Evolutionary conservation across 35 echinoderm and acorn worm species (phyloP).

Genomic region (Acanthaster planci): DNA sequence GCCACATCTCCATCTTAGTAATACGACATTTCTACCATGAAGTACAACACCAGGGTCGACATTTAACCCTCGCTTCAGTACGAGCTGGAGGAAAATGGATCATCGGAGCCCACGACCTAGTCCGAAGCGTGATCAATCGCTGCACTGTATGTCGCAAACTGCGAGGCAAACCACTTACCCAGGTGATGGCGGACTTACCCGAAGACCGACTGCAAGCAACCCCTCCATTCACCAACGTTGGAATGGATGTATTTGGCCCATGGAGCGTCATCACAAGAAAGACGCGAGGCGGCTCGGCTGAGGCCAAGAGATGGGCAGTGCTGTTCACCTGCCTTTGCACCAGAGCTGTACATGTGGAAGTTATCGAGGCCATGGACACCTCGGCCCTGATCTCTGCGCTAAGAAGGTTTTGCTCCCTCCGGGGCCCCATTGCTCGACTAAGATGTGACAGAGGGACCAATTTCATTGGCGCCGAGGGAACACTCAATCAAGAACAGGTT

Average conservation of each 20-base stretch:
- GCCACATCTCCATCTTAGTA: background rate
- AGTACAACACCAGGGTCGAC: conserved; percentile 10
- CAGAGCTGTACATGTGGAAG: conserved; percentile 1
- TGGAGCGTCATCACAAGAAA: conserved; percentile 38
- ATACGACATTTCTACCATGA: background rate
- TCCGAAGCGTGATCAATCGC: background rate
- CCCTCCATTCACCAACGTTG: conserved; percentile 45
- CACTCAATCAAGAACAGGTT: background rate
- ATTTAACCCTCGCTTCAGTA: background rate
- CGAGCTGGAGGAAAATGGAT: background rate
- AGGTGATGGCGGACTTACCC: background rate
- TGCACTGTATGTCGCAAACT: background rate
- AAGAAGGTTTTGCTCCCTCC: conserved; percentile 29
- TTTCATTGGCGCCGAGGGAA: conserved; percentile 48
- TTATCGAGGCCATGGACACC: background rate
- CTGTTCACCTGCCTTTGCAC: conserved; percentile 1
- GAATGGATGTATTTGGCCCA: conserved; percentile 67
- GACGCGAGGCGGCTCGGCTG: conserved; percentile 21
- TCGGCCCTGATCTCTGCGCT: background rate
- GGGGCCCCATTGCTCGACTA: conserved; percentile 28
- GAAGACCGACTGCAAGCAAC: conserved; percentile 15
- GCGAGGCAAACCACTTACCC: background rate
- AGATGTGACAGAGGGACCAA: conserved; percentile 14
- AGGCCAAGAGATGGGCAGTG: no score
- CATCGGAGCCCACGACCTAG: background rate